Evolutionary conservation across 2,888 invertebrate genomes (phyloP).

Genomic region (Bruchidius siliquastri): DNA sequence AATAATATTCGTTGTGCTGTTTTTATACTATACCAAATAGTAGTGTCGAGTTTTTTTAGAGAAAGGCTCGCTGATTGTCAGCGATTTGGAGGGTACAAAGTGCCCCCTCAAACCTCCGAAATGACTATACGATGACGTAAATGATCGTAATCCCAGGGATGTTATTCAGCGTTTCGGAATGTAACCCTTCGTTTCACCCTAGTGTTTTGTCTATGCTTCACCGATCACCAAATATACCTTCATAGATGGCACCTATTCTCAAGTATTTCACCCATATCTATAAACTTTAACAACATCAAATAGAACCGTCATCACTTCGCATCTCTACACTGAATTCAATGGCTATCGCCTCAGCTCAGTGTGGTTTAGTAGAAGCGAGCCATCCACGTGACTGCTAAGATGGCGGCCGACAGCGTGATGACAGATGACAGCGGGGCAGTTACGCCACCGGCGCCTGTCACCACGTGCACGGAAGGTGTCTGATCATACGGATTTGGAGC

Average conservation of each 20-base stretch:
- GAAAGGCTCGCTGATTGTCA: no score
- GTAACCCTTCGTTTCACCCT: no score
- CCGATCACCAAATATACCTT: conserved; percentile 4
- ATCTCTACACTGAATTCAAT: neutral
- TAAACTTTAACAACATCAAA: conserved; percentile 12
- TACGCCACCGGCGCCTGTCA: neutral
- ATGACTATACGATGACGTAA: no score
- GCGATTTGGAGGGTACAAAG: no score
- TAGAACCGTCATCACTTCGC: conserved; percentile 2
- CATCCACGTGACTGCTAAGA: neutral
- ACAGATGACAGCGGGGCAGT: neutral
- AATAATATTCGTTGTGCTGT: no score
- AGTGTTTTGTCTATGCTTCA: neutral
- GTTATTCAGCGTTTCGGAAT: no score
- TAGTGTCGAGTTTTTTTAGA: no score
- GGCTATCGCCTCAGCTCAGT: neutral
- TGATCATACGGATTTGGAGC: neutral
- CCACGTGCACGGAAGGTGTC: neutral
- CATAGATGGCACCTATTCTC: conserved; percentile 14
- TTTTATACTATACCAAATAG: no score
- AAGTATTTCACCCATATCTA: conserved; percentile 11
- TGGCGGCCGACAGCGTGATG: neutral
- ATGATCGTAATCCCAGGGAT: no score
- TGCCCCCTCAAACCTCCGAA: no score
- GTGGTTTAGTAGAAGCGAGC: neutral